Evolutionary conservation across 2,797 vertebrate species (phyloP).

Genomic region (Cuniculus paca): DNA sequence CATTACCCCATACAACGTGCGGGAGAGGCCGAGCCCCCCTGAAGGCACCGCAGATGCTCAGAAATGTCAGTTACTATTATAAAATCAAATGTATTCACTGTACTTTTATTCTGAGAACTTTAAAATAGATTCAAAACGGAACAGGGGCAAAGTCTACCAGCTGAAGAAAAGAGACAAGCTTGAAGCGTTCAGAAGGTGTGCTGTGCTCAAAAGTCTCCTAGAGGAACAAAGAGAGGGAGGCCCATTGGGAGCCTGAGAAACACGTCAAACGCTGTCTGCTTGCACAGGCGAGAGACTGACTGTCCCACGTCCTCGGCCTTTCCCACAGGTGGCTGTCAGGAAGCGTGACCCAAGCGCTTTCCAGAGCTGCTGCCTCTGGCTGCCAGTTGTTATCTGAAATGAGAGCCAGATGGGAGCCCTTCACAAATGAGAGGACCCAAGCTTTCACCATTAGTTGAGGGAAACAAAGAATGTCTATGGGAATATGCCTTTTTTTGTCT

Average conservation of each 20-base stretch:
- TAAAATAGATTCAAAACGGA: neutral
- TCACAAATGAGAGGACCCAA: neutral
- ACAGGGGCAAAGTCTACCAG: neutral
- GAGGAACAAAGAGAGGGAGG: neutral
- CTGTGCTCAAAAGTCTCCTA: neutral
- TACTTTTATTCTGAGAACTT: conserved; percentile 44
- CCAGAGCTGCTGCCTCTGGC: neutral
- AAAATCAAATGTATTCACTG: neutral
- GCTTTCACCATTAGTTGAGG: neutral
- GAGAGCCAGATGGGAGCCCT: conserved; percentile 9
- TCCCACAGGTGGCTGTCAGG: neutral
- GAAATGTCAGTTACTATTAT: neutral
- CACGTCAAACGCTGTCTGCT: neutral
- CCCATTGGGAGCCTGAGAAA: neutral
- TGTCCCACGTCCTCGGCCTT: neutral
- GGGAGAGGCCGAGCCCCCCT: neutral
- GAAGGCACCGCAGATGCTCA: neutral
- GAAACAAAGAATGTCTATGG: neutral
- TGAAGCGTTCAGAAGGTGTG: neutral
- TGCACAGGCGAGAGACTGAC: neutral
- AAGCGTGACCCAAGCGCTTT: neutral
- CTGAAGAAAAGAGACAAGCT: neutral
- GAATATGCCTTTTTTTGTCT: neutral
- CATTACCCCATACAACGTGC: neutral
- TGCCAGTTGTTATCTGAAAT: neutral